Evolutionary conservation across 2,797 vertebrate genomes (phyloP), one percentile per base, ranked within the genome.

Genomic region (Scarus forsteni): DNA sequence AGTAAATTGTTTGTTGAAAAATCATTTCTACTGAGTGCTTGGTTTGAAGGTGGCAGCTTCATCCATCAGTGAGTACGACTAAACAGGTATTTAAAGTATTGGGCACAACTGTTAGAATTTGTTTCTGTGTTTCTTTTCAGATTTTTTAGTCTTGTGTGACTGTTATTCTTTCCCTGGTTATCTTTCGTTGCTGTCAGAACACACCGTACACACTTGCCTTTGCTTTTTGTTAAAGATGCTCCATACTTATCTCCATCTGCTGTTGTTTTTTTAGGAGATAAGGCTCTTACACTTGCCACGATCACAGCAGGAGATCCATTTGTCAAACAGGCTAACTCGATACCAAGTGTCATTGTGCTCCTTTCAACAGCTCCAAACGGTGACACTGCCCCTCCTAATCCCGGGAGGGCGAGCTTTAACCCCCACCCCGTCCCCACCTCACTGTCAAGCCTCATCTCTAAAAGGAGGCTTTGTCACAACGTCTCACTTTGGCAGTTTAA

Each of bases 401-500:
- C 91, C 89, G 60, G 67, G 43, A 84, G 92, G 94, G 93, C 80
- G 55, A 66, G 73, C 81, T 84, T 87, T 79, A 84, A 85, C 86
- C 90, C 89, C 83, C 89, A 77, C 86, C 90, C 86, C 83, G 46
- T 79, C 90, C 90, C 80, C 84, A 83, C 75, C 91, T 86, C 83
- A 86, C 90, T 90, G 90, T 91, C 92, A 87, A 92, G 86, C 88
- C 75, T 92, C 92, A 88, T 93, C 89, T 90, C 70, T 88, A 92
- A 91, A 93, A 92, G 89, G 88, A 88, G 69, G 83, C 89, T 92
- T 94, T 94, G 92, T 94, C 91, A 88, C 80, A 68, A 83, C 44
- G 91, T 94, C 92, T 93, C 90, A 92, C 89, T 94, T 91, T 92
- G 87, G 89, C 91, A 92, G 92, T 94, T 94, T 93, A 92, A 94